Conservation (phyloP, 2,888 invertebrate species). For the Linhomoeus sp. region DNA sequence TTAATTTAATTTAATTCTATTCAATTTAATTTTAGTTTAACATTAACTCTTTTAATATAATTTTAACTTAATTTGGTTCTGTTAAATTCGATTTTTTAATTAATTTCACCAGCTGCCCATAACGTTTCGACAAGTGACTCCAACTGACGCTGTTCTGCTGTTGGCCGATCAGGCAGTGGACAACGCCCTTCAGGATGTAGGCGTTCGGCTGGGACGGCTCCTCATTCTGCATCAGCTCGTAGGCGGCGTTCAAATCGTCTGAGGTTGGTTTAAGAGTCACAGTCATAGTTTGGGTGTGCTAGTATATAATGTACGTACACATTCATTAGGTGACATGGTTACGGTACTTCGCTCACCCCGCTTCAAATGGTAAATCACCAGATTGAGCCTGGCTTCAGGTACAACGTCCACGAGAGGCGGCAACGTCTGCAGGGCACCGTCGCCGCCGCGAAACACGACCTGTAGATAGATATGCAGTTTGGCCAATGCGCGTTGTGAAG, state of each 20-base stretch:
- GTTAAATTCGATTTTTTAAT: too few relatives aligned
- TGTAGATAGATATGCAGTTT: background rate
- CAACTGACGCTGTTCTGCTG: constrained; percentile 47
- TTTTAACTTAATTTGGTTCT: too few relatives aligned
- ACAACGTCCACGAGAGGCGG: constrained; percentile 81
- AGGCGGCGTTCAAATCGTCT: constrained; percentile 69
- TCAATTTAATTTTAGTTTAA: too few relatives aligned
- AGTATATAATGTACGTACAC: background rate
- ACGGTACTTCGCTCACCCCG: constrained; percentile 34
- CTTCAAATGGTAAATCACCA: constrained; percentile 77
- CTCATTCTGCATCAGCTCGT: constrained; percentile 63
- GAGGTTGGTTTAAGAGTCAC: constrained; percentile 8
- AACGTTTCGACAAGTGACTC: too few relatives aligned
- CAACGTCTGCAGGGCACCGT: constrained; percentile 73
- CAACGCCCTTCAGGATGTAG: constrained; percentile 85
- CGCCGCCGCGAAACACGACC: constrained; percentile 66
- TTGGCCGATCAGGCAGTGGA: constrained; percentile 77
- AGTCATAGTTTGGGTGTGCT: background rate
- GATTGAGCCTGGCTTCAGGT: constrained; percentile 82
- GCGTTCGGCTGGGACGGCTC: constrained; percentile 85
- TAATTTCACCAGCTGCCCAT: too few relatives aligned
- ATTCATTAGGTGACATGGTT: background rate
- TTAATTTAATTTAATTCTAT: too few relatives aligned
- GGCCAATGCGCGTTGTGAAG: too few relatives aligned
- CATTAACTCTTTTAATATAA: too few relatives aligned